Conservation (phyloP, 2,888 invertebrate species). For the Actias luna region DNA sequence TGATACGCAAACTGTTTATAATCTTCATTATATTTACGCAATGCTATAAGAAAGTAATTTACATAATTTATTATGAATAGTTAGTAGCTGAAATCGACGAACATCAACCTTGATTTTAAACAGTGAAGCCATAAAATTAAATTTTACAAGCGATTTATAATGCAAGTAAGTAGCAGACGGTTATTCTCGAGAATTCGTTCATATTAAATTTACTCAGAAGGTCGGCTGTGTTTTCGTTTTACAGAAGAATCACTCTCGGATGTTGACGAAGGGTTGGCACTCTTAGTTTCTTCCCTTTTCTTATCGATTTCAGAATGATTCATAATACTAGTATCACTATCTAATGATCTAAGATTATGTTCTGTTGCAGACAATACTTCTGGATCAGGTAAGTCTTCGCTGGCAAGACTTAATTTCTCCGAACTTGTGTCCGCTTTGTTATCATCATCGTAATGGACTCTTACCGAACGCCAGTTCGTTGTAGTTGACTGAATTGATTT, state of each 20-base stretch:
- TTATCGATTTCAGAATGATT: not conserved
- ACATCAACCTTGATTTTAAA: constrained; percentile 4
- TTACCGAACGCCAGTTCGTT: constrained; percentile 23
- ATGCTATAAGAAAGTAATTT: constrained; percentile 3
- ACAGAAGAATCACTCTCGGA: constrained; percentile 4
- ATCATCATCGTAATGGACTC: constrained; percentile 31
- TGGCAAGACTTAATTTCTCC: not conserved
- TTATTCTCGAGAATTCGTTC: not conserved
- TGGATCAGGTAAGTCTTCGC: not conserved
- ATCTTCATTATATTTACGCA: constrained; percentile 12
- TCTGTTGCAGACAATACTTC: not conserved
- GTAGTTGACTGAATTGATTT: constrained; percentile 23
- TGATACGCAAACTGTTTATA: constrained; percentile 6
- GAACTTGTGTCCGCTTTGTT: not conserved
- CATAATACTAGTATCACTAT: constrained; percentile 8
- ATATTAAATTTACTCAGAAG: not conserved
- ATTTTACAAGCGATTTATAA: constrained; percentile 13
- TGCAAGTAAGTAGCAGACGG: not conserved
- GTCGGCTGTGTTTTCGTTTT: not conserved
- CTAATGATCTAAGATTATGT: constrained; percentile 8
- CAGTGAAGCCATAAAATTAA: constrained; percentile 11
- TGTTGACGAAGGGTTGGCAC: not conserved
- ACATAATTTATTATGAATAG: not conserved
- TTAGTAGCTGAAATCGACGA: not conserved
- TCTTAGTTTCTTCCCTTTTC: not conserved